A percentile compares a stretch with the other conserved stretches of the same genome.
Evolutionary conservation across 2,797 vertebrate genomes (phyloP).

Genomic region (Onychomys arenicola): DNA sequence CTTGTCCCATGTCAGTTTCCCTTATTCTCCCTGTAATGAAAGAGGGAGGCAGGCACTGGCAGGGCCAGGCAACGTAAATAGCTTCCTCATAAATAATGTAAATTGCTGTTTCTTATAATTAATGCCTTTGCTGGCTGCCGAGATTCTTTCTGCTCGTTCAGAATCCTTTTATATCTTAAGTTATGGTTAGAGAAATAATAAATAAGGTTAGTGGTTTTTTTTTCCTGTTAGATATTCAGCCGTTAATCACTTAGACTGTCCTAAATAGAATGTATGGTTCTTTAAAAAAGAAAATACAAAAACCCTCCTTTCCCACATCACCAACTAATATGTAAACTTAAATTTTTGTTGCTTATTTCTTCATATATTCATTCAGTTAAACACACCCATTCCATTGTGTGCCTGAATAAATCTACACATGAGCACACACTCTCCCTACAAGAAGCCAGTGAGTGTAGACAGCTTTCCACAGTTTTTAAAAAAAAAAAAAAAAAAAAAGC

Average conservation of each 20-base stretch:
- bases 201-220: not conserved
- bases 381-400: not conserved
- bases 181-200: constrained; percentile 67
- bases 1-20: constrained; percentile 52
- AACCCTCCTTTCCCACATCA: not conserved
- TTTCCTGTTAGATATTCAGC: constrained; percentile 59
- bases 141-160: constrained; percentile 48
- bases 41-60: constrained; percentile 36
- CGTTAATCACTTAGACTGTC: constrained; percentile 54
- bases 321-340: not conserved
- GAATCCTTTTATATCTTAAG: constrained; percentile 60
- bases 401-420: not conserved
- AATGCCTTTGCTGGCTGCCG: constrained; percentile 59
- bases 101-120: constrained; percentile 78
- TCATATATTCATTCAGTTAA: not conserved
- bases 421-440: not conserved
- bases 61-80: constrained; percentile 72
- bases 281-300: not conserved
- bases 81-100: constrained; percentile 81
- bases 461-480: not conserved
- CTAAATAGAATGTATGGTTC: not conserved
- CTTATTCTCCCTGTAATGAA: constrained; percentile 57
- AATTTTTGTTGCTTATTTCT: not conserved
- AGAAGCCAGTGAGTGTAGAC: not conserved
- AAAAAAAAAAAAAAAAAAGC: too few species aligned